Evolutionary conservation across 1,140 invertebrate genomes (phyloP).

Genomic region (Drosophila busckii): DNA sequence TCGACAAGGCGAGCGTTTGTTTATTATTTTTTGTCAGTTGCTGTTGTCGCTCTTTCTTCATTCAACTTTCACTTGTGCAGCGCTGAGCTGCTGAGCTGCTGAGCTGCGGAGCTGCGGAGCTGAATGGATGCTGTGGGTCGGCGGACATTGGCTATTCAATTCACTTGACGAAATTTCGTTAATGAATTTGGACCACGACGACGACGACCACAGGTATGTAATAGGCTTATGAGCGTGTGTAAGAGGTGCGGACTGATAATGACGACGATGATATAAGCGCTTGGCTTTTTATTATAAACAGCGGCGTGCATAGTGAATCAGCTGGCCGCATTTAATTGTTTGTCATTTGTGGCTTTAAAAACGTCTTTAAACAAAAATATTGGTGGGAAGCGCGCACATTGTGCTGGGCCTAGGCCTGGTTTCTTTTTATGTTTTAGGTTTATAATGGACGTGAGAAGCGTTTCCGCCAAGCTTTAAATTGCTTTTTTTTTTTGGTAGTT

Average conservation of each 20-base stretch:
- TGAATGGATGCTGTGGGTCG: slow-evolving; percentile 44
- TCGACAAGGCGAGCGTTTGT: slow-evolving; percentile 17
- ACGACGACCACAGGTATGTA: slow-evolving; percentile 21
- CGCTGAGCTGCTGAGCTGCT: no score
- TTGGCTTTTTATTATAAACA: slow-evolving; percentile 48
- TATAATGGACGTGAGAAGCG: slow-evolving; percentile 20
- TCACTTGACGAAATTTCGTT: slow-evolving; percentile 70
- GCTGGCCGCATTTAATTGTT: slow-evolving; percentile 19
- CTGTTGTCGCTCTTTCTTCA: slow-evolving; percentile 27
- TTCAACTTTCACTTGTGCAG: slow-evolving; percentile 65
- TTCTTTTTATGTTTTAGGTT: slow-evolving; percentile 8
- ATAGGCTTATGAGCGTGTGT: slow-evolving; percentile 20
- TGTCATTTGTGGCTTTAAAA: slow-evolving; percentile 19
- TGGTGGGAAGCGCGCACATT: no score
- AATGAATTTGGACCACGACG: slow-evolving; percentile 70
- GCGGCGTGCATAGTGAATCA: slow-evolving; percentile 6
- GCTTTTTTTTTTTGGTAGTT: background rate
- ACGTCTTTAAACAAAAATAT: slow-evolving; percentile 14
- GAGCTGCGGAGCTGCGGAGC: no score
- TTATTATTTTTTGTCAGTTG: slow-evolving; percentile 40
- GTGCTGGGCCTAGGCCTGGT: background rate
- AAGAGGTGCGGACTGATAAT: no score
- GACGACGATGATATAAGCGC: slow-evolving; percentile 21
- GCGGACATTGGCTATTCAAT: slow-evolving; percentile 35
- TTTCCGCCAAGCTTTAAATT: slow-evolving; percentile 6